These are phyloP conservation scores for Callorhinus ursinus DNA, from an alignment of 2,113 vertebrate genomes.

Conservation along the genomic window DNA sequence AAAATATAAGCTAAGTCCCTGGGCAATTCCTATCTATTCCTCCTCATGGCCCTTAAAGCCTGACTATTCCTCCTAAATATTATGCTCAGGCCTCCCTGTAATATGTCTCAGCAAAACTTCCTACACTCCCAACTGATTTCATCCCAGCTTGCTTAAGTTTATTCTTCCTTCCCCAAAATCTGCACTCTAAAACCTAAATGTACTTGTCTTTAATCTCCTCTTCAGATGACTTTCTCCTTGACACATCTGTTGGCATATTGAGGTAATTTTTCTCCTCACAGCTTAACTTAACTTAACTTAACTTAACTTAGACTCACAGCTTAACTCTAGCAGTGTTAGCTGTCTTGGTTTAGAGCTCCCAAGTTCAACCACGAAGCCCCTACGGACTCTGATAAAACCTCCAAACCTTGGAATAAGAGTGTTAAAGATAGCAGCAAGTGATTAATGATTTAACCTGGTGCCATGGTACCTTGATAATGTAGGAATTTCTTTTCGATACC, in stretches of 20 bases:
- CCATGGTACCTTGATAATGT: too few species aligned
- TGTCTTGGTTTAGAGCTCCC: neutral
- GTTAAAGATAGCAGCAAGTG: neutral
- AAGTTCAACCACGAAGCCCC: neutral
- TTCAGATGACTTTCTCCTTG: neutral
- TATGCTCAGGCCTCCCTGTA: fast-evolving
- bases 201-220: neutral
- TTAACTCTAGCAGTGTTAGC: neutral
- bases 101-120: neutral
- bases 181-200: neutral
- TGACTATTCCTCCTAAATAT: neutral
- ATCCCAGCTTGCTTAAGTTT: neutral
- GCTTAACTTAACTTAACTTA: too few species aligned
- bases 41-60: neutral
- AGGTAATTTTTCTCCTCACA: neutral
- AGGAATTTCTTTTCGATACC: neutral
- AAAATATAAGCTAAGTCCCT: neutral
- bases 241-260: neutral
- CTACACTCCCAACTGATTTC: neutral
- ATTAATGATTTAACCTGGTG: too few species aligned
- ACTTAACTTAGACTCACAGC: neutral
- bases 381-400: too few species aligned
- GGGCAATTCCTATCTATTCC: neutral
- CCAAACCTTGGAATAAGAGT: neutral
- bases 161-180: neutral